Conservation (phyloP, 2,888 invertebrate species). For the Thecocarcelia acutangulata region DNA sequence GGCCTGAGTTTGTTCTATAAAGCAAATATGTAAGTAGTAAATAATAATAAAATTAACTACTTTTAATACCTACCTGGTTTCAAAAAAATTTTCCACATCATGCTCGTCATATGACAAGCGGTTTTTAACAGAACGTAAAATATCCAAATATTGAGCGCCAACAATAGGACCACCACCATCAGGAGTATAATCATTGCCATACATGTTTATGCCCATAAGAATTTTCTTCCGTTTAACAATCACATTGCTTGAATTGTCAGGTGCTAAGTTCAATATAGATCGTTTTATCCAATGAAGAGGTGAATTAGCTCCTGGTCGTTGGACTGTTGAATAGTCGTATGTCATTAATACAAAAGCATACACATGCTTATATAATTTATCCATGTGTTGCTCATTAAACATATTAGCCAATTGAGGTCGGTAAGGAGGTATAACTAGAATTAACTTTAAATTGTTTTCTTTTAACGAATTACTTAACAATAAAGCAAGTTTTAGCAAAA, state of each 20-base stretch:
- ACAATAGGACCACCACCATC: constrained; percentile 92
- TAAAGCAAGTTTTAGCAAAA: constrained; percentile 85
- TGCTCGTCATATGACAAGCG: constrained; percentile 89
- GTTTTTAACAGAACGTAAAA: constrained; percentile 88
- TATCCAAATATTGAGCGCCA: constrained; percentile 89
- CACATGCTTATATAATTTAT: constrained; percentile 88
- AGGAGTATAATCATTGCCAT: constrained; percentile 93
- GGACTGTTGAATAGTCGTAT: constrained; percentile 93
- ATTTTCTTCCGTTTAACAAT: constrained; percentile 87
- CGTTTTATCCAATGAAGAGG: constrained; percentile 91
- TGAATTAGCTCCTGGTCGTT: constrained; percentile 94
- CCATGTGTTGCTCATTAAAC: constrained; percentile 89
- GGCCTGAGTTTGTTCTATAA: constrained; percentile 85
- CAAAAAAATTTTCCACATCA: constrained; percentile 91
- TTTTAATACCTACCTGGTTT: constrained; percentile 88
- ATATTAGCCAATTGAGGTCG: constrained; percentile 84
- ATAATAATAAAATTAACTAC: not conserved
- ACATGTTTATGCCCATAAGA: constrained; percentile 94
- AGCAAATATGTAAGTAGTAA: not conserved
- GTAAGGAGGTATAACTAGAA: constrained; percentile 90
- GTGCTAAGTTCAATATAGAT: constrained; percentile 88
- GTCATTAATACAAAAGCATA: constrained; percentile 97
- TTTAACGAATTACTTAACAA: constrained; percentile 84
- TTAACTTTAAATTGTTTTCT: constrained; percentile 84
- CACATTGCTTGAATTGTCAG: constrained; percentile 81